Base-by-base conservation (phyloP, 2,113 vertebrate species). In the Solea senegalensis region DNA sequence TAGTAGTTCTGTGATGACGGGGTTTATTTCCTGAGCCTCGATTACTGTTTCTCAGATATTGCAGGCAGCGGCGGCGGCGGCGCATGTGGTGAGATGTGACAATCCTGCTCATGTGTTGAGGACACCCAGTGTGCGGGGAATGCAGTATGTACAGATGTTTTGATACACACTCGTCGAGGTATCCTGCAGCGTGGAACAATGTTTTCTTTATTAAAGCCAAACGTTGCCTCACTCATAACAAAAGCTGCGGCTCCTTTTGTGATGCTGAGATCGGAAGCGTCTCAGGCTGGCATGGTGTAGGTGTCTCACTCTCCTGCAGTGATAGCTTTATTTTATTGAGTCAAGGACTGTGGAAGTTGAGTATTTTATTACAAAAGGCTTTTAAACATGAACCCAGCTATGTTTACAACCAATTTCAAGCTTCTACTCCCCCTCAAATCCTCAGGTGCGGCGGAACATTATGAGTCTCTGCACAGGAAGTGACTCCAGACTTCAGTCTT, bases 201-300 rank as follows among this genome's bases (percentile, higher is more conserved):
- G 80, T 81, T 78, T 69, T 76, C 75, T 89, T 82, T 90, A 84
- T 89, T 87, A 90, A 89, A 86, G 85, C 74, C 79, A 84, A 88
- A 74, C 73, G 72, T 71, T 54, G 81, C 79, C 69, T 65, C 74
- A 73, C 72, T 76, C 66, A 40, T 54, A 57, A 87, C 70, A 70
- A 84, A 88, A 34, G 72, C 76, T 26, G 59, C n/a, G 34, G 69
- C 60, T 80, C 49, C 61, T 67, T 60, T 58, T 49, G 65, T 50
- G 59, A 76, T 82, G 34, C 65, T 16, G 69, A 72, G 72, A 53
- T 2, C 39, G 55, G 74, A 45, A 56, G 72, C 6, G 3, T 54
- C 50, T 39, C 40, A 54, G 66, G 45, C 57, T 50, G 75, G 39
- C 48, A 8, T 5, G 34, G 60, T 3, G 8, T 40, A 70, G 72